These are phyloP conservation scores for Chrysodeixis includens DNA, from an alignment of 2,888 invertebrate species.

Conservation along the genomic window DNA sequence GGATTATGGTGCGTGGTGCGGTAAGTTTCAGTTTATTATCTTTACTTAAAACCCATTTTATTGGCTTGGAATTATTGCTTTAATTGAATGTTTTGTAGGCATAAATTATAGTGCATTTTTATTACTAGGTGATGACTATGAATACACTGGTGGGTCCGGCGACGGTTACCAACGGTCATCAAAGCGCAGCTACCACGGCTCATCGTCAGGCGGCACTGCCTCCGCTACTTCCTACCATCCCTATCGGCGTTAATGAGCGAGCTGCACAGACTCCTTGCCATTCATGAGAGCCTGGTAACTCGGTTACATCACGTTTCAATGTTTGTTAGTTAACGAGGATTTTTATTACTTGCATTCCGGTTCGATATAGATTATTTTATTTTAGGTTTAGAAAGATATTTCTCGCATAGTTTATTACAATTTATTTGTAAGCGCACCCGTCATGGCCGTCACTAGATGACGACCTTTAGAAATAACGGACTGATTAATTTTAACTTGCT, in stretches of 20 bases:
- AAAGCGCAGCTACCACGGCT: constrained; percentile 82
- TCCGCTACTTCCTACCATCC: constrained; percentile 87
- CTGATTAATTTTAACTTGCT: constrained; percentile 55
- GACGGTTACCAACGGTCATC: constrained; percentile 85
- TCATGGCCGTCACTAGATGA: constrained; percentile 49
- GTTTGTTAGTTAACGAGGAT: constrained; percentile 59
- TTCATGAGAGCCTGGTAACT: constrained; percentile 57
- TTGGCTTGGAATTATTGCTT: constrained; percentile 47
- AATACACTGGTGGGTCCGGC: constrained; percentile 86
- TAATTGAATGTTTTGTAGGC: constrained; percentile 19
- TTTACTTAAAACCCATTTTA: constrained; percentile 15
- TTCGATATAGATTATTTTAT: constrained; percentile 47
- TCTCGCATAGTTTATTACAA: constrained; percentile 52
- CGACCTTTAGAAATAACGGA: constrained; percentile 45
- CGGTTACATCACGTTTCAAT: constrained; percentile 47
- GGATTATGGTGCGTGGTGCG: constrained; percentile 85
- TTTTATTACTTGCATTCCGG: constrained; percentile 54
- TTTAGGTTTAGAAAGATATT: constrained; percentile 53
- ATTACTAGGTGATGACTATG: constrained; percentile 83
- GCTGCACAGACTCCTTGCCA: constrained; percentile 37
- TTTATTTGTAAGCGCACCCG: constrained; percentile 55
- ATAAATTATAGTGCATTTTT: constrained; percentile 33
- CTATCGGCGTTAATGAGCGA: constrained; percentile 83
- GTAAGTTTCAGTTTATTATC: constrained; percentile 76
- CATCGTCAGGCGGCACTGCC: constrained; percentile 73